A percentile compares a stretch with the other conserved stretches of the same genome.
phyloP scores from a whole-genome alignment of 2,797 vertebrate species.

The Cyprinodon diabolis region DNA sequence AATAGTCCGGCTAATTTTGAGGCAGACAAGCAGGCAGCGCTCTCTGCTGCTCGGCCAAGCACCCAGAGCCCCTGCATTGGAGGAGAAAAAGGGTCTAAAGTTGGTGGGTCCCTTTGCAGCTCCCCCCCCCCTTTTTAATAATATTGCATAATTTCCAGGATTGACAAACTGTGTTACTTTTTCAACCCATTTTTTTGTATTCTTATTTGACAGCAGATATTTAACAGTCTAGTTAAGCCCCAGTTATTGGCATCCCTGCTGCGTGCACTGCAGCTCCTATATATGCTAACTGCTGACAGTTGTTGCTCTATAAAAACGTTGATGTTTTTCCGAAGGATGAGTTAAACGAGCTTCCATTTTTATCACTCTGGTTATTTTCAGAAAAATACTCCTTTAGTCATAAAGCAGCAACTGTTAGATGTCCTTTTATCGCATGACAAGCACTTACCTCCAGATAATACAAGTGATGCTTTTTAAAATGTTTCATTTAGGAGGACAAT shows the following conservation, averaged over 20 bases:
- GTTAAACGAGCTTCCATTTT: constrained; percentile 55
- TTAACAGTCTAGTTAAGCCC: constrained; percentile 37
- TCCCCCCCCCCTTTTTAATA: constrained; percentile 7
- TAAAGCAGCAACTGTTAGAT: constrained; percentile 37
- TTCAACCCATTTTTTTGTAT: background rate
- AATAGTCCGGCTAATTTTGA: constrained; percentile 77
- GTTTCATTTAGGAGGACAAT: background rate
- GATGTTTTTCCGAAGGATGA: constrained; percentile 53
- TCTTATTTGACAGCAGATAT: constrained; percentile 33
- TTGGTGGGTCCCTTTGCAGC: constrained; percentile 22
- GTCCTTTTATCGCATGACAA: constrained; percentile 16
- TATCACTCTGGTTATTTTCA: constrained; percentile 55
- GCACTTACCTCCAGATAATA: background rate
- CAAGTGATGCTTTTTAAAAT: background rate
- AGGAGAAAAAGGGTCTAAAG: constrained; percentile 25
- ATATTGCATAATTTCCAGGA: constrained; percentile 28
- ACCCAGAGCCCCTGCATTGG: constrained; percentile 57
- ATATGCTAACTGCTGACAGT: constrained; percentile 45
- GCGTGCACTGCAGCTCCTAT: constrained; percentile 28
- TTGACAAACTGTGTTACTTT: no score
- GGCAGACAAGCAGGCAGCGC: constrained; percentile 59
- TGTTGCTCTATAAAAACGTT: constrained; percentile 56
- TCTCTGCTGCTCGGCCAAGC: constrained; percentile 44
- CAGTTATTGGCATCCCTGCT: no score
- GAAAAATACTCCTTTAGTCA: constrained; percentile 24